These are phyloP conservation scores for Kryptolebias marmoratus DNA, from an alignment of 2,113 vertebrate species.

Conservation along the genomic window DNA sequence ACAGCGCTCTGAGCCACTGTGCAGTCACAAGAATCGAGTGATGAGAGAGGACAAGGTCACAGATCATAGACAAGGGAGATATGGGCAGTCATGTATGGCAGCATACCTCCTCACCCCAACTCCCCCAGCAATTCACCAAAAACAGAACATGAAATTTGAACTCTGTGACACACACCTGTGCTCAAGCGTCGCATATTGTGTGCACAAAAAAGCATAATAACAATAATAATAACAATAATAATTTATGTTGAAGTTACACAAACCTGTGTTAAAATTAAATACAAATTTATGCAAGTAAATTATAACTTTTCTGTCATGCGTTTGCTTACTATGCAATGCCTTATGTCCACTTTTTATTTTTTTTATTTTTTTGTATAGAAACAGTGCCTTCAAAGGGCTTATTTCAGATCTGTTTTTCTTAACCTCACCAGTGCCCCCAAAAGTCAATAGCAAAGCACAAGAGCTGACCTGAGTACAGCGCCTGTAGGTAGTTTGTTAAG, in stretches of 20 bases:
- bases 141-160: constrained; percentile 15
- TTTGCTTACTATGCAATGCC: constrained; percentile 15
- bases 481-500: constrained; percentile 69
- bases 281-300: constrained; percentile 50
- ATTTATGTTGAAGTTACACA: constrained; percentile 20
- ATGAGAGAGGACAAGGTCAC: constrained; percentile 77
- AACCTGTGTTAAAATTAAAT: constrained; percentile 32
- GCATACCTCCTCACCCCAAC: constrained; percentile 38
- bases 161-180: constrained; percentile 36
- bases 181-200: not conserved
- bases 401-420: constrained; percentile 55
- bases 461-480: constrained; percentile 65
- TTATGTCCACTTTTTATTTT: not conserved
- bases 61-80: constrained; percentile 64
- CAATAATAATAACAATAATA: not conserved
- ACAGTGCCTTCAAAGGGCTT: constrained; percentile 16
- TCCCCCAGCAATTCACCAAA: constrained; percentile 24
- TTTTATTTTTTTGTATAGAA: not conserved
- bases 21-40: constrained; percentile 62
- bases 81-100: constrained; percentile 63
- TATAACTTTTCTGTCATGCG: not conserved
- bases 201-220: not conserved
- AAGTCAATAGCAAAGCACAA: constrained; percentile 41
- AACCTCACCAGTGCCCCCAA: constrained; percentile 27
- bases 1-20: constrained; percentile 61